These are phyloP conservation scores for Melipona quadrifasciata DNA, from an alignment of 1,140 invertebrate species.

Conservation along the genomic window DNA sequence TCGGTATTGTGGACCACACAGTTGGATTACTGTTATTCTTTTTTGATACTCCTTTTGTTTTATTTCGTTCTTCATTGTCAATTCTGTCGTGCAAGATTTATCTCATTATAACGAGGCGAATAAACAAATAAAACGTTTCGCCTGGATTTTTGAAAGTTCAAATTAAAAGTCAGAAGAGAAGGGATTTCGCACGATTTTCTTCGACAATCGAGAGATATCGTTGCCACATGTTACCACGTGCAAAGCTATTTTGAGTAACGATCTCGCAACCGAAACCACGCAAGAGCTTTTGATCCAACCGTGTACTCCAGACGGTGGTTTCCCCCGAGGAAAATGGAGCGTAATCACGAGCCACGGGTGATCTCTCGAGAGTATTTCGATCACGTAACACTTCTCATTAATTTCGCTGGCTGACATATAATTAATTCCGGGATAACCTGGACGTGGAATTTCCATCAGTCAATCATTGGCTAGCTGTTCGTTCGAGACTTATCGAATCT, in stretches of 20 bases:
- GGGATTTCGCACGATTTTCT: too few species aligned
- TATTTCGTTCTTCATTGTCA: too few species aligned
- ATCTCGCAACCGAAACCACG: too few species aligned
- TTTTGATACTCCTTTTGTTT: too few species aligned
- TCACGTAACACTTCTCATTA: constrained; percentile 13
- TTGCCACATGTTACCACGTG: too few species aligned
- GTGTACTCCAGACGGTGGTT: neutral
- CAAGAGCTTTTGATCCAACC: neutral
- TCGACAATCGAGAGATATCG: neutral
- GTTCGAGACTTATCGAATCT: neutral
- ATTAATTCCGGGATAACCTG: constrained; percentile 14
- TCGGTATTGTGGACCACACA: too few species aligned
- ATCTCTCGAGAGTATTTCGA: constrained; percentile 15
- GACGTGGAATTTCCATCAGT: neutral
- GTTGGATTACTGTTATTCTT: too few species aligned
- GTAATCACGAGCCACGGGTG: neutral
- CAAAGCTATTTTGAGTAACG: neutral
- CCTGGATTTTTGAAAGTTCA: too few species aligned
- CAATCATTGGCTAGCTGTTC: neutral
- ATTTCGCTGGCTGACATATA: constrained; percentile 24
- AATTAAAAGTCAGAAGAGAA: too few species aligned
- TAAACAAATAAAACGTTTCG: too few species aligned
- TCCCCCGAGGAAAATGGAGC: neutral
- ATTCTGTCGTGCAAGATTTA: too few species aligned
- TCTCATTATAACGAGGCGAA: too few species aligned